phyloP scores from a whole-genome alignment of 2,797 vertebrate genomes.

The Pelobates cultripes region DNA sequence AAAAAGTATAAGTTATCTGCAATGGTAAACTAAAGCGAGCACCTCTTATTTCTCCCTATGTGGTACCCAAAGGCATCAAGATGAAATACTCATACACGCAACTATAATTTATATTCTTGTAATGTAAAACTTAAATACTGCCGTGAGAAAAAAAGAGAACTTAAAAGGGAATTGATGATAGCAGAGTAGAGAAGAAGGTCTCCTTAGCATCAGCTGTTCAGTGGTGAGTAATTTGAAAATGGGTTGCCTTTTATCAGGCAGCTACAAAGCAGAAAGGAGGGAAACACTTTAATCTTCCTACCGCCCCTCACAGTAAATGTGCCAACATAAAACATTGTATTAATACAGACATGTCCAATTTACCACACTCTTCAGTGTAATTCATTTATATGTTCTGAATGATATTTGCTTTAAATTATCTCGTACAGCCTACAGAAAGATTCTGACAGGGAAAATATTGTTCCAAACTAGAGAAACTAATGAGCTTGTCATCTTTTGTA shows the following conservation, averaged over 20 bases:
- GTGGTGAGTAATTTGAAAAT: slow-evolving; percentile 41
- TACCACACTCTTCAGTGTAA: slow-evolving; percentile 28
- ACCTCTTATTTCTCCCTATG: background rate
- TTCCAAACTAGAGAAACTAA: background rate
- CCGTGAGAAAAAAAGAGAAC: slow-evolving; percentile 30
- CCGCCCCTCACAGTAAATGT: slow-evolving; percentile 32
- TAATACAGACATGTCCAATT: slow-evolving; percentile 45
- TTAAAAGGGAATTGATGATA: slow-evolving; percentile 44
- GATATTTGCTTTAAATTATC: slow-evolving; percentile 37
- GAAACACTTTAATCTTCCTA: slow-evolving; percentile 42
- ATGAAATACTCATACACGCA: background rate
- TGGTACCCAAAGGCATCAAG: background rate
- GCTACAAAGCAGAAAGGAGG: slow-evolving; percentile 37
- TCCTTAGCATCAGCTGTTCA: slow-evolving; percentile 23
- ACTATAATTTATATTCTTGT: slow-evolving; percentile 9
- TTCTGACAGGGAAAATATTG: background rate
- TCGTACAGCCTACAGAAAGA: slow-evolving; percentile 2
- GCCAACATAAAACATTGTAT: slow-evolving; percentile 22
- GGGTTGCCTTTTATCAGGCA: slow-evolving; percentile 34
- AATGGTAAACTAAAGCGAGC: background rate
- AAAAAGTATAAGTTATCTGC: background rate
- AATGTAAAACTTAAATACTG: slow-evolving; percentile 11
- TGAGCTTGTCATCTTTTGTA: slow-evolving; percentile 7
- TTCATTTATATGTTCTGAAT: slow-evolving; percentile 41
- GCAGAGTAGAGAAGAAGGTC: slow-evolving; percentile 11